A percentile compares a stretch with the other conserved stretches of the same genome.
These are phyloP conservation scores for Neopipo cinnamomea DNA, from an alignment of 2,113 vertebrate genomes.

Conservation along the genomic window DNA sequence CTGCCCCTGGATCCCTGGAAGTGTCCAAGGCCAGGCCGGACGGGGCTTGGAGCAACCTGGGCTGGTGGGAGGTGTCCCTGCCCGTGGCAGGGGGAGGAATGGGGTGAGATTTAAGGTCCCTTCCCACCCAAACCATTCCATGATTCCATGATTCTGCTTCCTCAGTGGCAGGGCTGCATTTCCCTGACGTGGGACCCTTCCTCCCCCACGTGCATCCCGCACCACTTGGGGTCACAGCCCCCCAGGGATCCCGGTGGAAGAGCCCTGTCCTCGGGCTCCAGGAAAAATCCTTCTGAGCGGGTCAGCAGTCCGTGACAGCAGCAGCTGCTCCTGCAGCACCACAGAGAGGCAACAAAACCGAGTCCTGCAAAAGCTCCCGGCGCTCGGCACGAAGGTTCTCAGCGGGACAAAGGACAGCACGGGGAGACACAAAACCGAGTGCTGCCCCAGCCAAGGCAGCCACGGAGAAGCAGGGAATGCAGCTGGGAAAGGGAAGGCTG, in stretches of 20 bases:
- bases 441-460: not conserved
- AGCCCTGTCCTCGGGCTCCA: not conserved
- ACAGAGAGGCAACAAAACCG: not conserved
- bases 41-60: not conserved
- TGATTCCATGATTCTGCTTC: not conserved
- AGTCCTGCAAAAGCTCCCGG: not conserved
- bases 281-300: not conserved
- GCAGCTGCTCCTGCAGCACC: not conserved
- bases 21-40: not conserved
- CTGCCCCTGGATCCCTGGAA: not conserved
- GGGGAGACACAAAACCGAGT: not conserved
- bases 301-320: not conserved
- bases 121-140: not conserved
- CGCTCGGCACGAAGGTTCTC: not conserved
- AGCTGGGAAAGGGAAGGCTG: not conserved
- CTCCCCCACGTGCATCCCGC: accelerated
- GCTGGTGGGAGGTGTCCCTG: not conserved
- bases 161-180: not conserved
- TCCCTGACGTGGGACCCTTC: not conserved
- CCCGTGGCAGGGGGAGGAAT: not conserved
- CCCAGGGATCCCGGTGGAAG: not conserved
- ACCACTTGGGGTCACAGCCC: too few relatives aligned
- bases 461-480: not conserved
- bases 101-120: accelerated
- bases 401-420: not conserved